Evolutionary conservation across 2,797 vertebrate species (phyloP).

Genomic region (Erithacus rubecula): DNA sequence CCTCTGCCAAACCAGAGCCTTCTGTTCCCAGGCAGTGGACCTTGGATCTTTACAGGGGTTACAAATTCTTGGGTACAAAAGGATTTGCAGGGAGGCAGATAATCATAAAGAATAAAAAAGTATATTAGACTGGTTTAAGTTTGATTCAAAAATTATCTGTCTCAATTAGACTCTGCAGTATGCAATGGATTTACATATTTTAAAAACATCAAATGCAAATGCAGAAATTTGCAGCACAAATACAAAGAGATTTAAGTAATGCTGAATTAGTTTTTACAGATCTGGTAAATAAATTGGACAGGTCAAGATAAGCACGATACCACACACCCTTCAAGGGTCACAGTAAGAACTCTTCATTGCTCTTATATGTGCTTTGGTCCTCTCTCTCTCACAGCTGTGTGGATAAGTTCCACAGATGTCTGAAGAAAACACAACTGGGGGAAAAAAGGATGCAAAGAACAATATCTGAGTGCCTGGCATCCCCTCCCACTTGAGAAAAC

Average conservation of each 20-base stretch:
- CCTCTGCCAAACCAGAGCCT: background rate
- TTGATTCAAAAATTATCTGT: background rate
- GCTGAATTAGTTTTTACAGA: background rate
- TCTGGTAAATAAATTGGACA: background rate
- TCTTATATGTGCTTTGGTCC: background rate
- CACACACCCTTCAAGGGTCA: background rate
- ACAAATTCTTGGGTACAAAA: background rate
- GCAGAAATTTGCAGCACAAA: background rate
- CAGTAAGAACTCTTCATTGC: background rate
- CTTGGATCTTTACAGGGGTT: background rate
- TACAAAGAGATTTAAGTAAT: background rate
- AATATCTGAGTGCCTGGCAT: background rate
- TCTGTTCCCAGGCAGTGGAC: background rate
- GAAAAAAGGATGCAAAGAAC: background rate
- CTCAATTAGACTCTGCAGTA: background rate
- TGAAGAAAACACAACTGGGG: background rate
- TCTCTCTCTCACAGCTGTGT: background rate
- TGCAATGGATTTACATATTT: background rate
- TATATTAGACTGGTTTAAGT: background rate
- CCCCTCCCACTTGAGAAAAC: background rate
- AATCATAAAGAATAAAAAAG: background rate
- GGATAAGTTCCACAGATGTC: background rate
- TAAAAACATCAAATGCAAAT: background rate
- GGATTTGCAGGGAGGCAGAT: background rate
- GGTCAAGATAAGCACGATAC: background rate